phyloP scores from a whole-genome alignment of 2,113 vertebrate species.

The Zeus faber region DNA sequence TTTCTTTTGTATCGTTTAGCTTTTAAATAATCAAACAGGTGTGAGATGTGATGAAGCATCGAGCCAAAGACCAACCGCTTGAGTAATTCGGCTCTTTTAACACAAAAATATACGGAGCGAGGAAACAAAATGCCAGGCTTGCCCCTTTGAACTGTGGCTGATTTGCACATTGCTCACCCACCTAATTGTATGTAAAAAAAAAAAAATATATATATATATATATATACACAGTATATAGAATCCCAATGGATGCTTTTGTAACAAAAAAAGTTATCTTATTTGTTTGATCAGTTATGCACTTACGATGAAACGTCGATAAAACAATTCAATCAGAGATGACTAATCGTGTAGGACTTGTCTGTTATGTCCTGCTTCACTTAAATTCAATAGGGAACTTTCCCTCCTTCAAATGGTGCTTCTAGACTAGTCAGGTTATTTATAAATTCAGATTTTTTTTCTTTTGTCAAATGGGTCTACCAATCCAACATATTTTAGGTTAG shows the following conservation, averaged over 20 bases:
- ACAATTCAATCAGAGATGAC: constrained; percentile 41
- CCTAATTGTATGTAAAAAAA: constrained; percentile 40
- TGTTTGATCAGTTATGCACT: constrained; percentile 68
- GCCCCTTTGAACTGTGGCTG: constrained; percentile 47
- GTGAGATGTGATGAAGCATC: constrained; percentile 38
- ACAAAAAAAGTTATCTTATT: constrained; percentile 32
- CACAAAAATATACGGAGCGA: too few species aligned
- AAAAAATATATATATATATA: too few species aligned
- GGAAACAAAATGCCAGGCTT: constrained; percentile 8
- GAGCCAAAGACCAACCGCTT: constrained; percentile 39
- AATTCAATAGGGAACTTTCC: constrained; percentile 68
- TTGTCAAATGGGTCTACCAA: constrained; percentile 61
- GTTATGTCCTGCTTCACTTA: constrained; percentile 88
- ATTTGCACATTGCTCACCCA: constrained; percentile 60
- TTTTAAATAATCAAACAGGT: constrained; percentile 39
- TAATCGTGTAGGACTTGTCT: constrained; percentile 66
- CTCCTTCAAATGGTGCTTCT: constrained; percentile 95
- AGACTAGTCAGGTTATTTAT: constrained; percentile 91
- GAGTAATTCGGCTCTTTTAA: constrained; percentile 34
- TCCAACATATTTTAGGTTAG: constrained; percentile 52
- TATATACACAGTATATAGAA: too few species aligned
- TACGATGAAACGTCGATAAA: constrained; percentile 40
- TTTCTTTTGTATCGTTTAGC: constrained; percentile 37
- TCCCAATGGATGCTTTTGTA: constrained; percentile 48
- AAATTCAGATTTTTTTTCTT: constrained; percentile 79